phyloP scores from a whole-genome alignment of 30 jellyfish, hydroid and myxozoan genomes.

The Calvadosia cruxmelitensis region DNA sequence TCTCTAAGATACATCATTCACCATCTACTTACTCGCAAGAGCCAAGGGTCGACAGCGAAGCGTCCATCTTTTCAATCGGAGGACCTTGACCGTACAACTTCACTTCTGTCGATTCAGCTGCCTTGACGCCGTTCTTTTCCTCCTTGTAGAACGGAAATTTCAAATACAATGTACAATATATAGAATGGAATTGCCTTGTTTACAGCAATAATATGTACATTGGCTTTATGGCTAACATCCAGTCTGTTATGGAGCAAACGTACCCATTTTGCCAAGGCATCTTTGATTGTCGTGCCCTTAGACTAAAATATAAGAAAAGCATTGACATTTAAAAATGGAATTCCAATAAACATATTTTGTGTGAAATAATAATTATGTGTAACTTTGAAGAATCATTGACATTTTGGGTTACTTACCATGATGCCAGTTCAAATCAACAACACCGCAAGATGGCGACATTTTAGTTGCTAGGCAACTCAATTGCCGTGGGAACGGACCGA shows the following conservation, averaged over 20 bases:
- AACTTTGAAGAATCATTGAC: too few species aligned
- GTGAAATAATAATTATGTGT: too few species aligned
- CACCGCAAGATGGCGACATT: too few species aligned
- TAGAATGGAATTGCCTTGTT: neutral
- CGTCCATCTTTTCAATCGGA: constrained; percentile 92
- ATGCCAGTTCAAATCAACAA: too few species aligned
- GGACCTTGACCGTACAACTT: constrained; percentile 73
- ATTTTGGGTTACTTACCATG: too few species aligned
- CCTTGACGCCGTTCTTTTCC: constrained; percentile 72
- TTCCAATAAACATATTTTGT: too few species aligned
- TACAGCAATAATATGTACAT: too few species aligned
- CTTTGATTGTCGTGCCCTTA: constrained; percentile 90
- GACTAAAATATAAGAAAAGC: constrained; percentile 37
- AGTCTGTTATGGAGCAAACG: neutral
- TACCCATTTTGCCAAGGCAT: constrained; percentile 96
- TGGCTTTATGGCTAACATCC: too few species aligned
- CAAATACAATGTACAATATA: neutral
- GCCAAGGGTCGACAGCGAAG: constrained; percentile 70
- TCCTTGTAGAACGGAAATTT: constrained; percentile 23
- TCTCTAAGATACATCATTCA: too few species aligned
- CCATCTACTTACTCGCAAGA: constrained; percentile 60
- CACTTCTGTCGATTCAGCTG: constrained; percentile 80
- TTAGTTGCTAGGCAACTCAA: neutral
- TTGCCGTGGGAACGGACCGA: neutral
- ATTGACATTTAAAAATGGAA: too few species aligned